Percentiles rank a stretch among this genome's conserved stretches.
These are phyloP conservation scores for Oligia strigilis DNA, from an alignment of 2,888 invertebrate genomes.

Conservation along the genomic window DNA sequence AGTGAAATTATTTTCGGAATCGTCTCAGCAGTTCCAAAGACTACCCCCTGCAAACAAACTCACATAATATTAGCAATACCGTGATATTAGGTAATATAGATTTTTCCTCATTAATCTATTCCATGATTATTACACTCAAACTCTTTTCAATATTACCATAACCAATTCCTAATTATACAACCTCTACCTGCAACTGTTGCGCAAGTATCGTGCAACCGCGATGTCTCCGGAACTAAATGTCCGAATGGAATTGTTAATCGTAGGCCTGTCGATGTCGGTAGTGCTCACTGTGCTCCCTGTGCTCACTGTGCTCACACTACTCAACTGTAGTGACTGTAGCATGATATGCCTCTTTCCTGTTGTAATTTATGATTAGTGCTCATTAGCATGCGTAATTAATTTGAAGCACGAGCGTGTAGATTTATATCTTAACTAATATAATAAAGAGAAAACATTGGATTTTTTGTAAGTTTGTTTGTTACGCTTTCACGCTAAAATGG, in stretches of 20 bases:
- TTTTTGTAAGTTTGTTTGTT: not conserved
- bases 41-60: too few species aligned
- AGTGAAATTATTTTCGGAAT: too few species aligned
- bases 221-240: conserved; percentile 29
- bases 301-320: too few species aligned
- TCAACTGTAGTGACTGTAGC: not conserved
- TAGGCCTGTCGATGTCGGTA: conserved; percentile 16
- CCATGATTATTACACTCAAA: not conserved
- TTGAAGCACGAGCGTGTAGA: not conserved
- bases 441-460: not conserved
- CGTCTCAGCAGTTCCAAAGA: too few species aligned
- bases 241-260: not conserved
- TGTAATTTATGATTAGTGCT: not conserved
- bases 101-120: too few species aligned
- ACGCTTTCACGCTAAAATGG: too few species aligned
- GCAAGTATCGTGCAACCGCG: conserved; percentile 20
- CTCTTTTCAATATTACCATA: not conserved
- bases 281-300: not conserved
- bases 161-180: conserved; percentile 24
- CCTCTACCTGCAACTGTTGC: conserved; percentile 21
- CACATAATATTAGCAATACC: too few species aligned
- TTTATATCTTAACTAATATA: not conserved
- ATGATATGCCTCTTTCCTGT: not conserved
- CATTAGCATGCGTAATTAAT: not conserved
- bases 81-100: too few species aligned